Evolutionary conservation across 2,113 vertebrate genomes (phyloP), one percentile per base, ranked within the genome.

Genomic region (Myiozetetes cayanensis): DNA sequence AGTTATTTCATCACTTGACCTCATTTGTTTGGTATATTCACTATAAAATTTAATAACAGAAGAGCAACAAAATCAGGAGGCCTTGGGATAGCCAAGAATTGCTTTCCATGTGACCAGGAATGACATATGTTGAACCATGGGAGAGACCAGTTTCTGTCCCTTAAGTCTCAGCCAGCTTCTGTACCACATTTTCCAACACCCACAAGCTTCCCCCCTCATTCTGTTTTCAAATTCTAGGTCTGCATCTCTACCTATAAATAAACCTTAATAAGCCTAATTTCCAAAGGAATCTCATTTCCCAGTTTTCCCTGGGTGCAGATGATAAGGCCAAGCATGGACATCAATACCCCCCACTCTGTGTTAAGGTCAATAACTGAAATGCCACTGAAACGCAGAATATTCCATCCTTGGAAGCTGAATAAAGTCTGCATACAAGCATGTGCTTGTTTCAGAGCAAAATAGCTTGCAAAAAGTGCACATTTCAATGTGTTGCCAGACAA

Each of bases 291-390:
- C 12, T 66, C 2, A 35, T 83, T 87, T 90, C 78, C 49, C 35
- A 11, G 4, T 30, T 59, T 63, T 59, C 22, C 33, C 62, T 76
- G 2, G 53, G 37, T 41, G 67, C 44, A 61, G 16, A 81, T 33
- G 27, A 77, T 4, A 71, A 39, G 59, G 9, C 27, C 21, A 78
- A 77, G 5, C 13, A 18, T 7, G 16, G 52, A 52, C 20, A 23
- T 25, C 35, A 52, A 12, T 27, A 8, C 30, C 5, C 4, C 4
- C 10, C 4, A 3, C 7, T 2, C 1, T 7, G 12, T 4, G 9
- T 33, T 80, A 50, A 77, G 61, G 61, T 53, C 82, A 90, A 21
- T 37, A 50, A 74, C 35, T 84, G 46, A 86, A 93, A 59, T 33
- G 4, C 21, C 39, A 47, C 21, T 53, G 50, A 20, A 46, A 5